Base-by-base conservation (phyloP, 2,113 vertebrate species). In the Buteo buteo region DNA sequence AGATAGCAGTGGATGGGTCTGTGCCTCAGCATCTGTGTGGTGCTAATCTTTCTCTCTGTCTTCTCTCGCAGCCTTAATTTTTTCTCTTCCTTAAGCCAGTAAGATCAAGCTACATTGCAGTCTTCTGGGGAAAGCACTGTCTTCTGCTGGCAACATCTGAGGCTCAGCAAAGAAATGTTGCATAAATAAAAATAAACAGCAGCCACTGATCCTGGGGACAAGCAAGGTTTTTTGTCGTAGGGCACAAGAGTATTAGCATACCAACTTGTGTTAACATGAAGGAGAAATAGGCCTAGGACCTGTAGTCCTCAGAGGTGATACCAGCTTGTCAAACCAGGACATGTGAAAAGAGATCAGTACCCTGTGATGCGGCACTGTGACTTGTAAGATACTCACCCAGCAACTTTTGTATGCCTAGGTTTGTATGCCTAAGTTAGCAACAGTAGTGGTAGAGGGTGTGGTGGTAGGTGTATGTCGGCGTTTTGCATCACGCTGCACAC, bases 391-490 rank as follows among this genome's bases (percentile, higher is more conserved):
- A 69, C 40, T 45, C 76, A 7, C 76, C 82, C 92, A 67, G 38
- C 55, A 22, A 29, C 42, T 78, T 44, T 1, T 54, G 66, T 62
- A 0, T 7, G 10, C 45, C 64, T n/a, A 17, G 87, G 79, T n/a
- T 1, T 54, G 67, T 66, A 0, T 7, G 10, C 50, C 61, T n/a
- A 24, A 90, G 74, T 61, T 61, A 80, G 36, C 17, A n/a, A 4
- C 57, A 11, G 58, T 5, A 18, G 28, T 12, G 49, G 40, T 25
- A 28, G 36, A 72, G 57, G 74, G 66, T 85, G 87, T 2, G 38
- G 61, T 3, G 1, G 52, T 47, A 24, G 42, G 32, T 5, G 8
- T 28, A 4, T 1, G 4, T 21, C 36, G 1, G 20, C 10, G 29
- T 40, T 64, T 16, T 36, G 38, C 11, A 10, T 21, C 49, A 24